phyloP scores from a whole-genome alignment of 2,797 vertebrate genomes.

The Carapus acus region DNA sequence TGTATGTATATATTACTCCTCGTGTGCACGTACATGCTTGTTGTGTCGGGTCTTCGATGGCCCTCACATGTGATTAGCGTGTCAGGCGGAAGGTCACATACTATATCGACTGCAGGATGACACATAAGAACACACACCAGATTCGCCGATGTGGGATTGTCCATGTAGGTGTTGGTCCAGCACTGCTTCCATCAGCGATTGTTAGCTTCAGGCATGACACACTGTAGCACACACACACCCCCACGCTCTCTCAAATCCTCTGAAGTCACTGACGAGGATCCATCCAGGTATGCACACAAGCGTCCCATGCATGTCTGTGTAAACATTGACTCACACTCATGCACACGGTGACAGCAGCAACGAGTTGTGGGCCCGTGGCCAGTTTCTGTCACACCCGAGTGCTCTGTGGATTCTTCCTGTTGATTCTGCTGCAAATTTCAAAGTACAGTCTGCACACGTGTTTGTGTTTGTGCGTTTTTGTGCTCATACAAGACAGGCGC shows the following conservation, averaged over 20 bases:
- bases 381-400: constrained; percentile 38
- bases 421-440: constrained; percentile 49
- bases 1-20: background rate
- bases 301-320: constrained; percentile 3
- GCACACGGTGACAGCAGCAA: constrained; percentile 37
- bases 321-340: background rate
- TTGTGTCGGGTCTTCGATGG: constrained; percentile 40
- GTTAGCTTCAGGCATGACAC: too few species aligned
- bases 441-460: constrained; percentile 19
- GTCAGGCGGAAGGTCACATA: constrained; percentile 51
- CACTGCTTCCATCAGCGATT: too few species aligned
- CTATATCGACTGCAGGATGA: constrained; percentile 15
- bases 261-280: constrained; percentile 33
- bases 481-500: constrained; percentile 13
- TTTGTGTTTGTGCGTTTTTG: constrained; percentile 15
- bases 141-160: constrained; percentile 44
- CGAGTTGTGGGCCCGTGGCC: constrained; percentile 38
- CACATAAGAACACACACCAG: constrained; percentile 29
- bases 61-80: constrained; percentile 42
- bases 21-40: constrained; percentile 2
- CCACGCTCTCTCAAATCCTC: constrained; percentile 27
- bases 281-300: constrained; percentile 17
- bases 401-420: constrained; percentile 60
- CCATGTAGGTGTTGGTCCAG: constrained; percentile 62
- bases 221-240: constrained; percentile 22